Conservation (phyloP, 2,797 vertebrate genomes). For the Steatocranus sp. region DNA sequence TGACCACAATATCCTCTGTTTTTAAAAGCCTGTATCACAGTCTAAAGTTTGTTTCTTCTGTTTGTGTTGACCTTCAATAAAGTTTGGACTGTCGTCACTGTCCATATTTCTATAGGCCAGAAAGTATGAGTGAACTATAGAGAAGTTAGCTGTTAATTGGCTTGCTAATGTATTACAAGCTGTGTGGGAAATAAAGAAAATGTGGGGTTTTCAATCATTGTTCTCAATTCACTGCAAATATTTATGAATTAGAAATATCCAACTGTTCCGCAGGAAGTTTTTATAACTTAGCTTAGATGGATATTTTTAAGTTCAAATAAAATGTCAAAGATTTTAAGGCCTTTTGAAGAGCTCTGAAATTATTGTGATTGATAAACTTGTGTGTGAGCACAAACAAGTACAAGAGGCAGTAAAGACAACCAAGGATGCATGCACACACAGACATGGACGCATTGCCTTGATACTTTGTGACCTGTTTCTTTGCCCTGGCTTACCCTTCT, state of each 20-base stretch:
- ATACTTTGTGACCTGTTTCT: conserved; percentile 63
- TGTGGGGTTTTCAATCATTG: background rate
- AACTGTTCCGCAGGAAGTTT: background rate
- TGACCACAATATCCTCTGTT: background rate
- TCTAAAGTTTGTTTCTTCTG: background rate
- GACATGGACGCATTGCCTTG: conserved; percentile 49
- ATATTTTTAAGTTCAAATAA: background rate
- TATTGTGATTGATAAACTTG: conserved; percentile 13
- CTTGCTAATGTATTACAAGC: background rate
- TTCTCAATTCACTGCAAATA: background rate
- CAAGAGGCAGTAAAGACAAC: conserved; percentile 27
- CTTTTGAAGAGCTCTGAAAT: conserved; percentile 11
- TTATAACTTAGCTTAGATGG: background rate
- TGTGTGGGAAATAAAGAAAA: background rate
- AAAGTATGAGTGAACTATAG: background rate
- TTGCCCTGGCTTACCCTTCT: conserved; percentile 77
- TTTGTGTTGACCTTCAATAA: background rate
- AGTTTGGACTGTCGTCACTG: background rate
- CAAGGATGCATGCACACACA: background rate
- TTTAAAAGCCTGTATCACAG: background rate
- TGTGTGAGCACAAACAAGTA: conserved; percentile 26
- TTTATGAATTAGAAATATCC: background rate
- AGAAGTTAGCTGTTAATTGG: background rate
- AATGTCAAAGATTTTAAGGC: background rate
- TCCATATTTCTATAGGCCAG: background rate